A percentile compares a stretch with the other conserved stretches of the same genome.
Evolutionary conservation across 2,113 vertebrate genomes (phyloP).

Genomic region (Indicator maculatus): DNA sequence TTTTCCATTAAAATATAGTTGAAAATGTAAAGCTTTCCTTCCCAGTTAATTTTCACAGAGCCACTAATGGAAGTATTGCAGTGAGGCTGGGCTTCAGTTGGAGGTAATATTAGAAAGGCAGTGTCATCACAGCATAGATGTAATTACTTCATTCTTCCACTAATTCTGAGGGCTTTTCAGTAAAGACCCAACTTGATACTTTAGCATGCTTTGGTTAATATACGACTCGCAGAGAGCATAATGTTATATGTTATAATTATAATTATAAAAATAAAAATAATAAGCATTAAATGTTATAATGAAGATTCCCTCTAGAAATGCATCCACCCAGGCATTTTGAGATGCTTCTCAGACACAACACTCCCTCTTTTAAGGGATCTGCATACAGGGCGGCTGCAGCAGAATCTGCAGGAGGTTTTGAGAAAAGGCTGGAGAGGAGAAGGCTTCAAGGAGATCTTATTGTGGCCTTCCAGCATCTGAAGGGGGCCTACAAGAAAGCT

Average conservation of each 20-base stretch:
- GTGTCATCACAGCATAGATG: constrained; percentile 63
- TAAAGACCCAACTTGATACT: constrained; percentile 58
- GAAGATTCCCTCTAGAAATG: background rate
- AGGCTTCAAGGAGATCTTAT: too few relatives aligned
- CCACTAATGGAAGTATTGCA: constrained; percentile 61
- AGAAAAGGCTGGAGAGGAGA: background rate
- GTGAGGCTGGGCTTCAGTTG: constrained; percentile 11
- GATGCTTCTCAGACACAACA: background rate
- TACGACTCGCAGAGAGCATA: constrained; percentile 26
- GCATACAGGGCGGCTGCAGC: background rate
- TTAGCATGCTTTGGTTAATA: constrained; percentile 48
- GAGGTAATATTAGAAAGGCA: constrained; percentile 48
- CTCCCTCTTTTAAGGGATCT: background rate
- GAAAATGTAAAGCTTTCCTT: constrained; percentile 51
- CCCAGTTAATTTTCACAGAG: constrained; percentile 54
- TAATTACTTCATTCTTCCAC: constrained; percentile 77
- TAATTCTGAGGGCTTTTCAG: constrained; percentile 70
- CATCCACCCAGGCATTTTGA: background rate
- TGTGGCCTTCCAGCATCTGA: too few relatives aligned
- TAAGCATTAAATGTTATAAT: background rate
- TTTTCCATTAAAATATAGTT: constrained; percentile 69
- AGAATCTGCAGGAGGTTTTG: background rate
- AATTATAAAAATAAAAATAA: too few relatives aligned
- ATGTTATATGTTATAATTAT: background rate
- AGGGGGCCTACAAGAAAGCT: too few relatives aligned